Percentiles rank a stretch among this genome's conserved stretches.
These are phyloP conservation scores for Chlamydotis undulata DNA, from an alignment of 2,113 vertebrate genomes.

Conservation along the genomic window DNA sequence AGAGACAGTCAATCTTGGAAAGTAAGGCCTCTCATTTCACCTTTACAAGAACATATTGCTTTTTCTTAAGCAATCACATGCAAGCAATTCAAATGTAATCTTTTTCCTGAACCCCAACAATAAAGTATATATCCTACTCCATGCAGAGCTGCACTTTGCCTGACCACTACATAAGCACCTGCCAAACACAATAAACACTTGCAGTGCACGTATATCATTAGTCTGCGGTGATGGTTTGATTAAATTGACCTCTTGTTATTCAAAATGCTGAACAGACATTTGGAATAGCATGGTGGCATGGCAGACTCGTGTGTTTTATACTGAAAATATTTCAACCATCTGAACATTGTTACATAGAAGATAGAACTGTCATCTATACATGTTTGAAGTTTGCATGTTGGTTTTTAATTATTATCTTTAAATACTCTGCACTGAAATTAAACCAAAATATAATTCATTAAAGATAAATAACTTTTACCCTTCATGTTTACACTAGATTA, in stretches of 20 bases:
- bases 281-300: not conserved
- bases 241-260: constrained; percentile 26
- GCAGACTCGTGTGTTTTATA: not conserved
- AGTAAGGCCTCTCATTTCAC: constrained; percentile 44
- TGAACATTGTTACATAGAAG: not conserved
- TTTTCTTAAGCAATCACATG: constrained; percentile 14
- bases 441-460: not conserved
- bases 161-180: constrained; percentile 1
- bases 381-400: not conserved
- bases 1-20: constrained; percentile 6
- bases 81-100: constrained; percentile 28
- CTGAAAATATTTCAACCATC: not conserved
- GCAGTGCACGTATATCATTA: constrained; percentile 6
- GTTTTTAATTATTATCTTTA: not conserved
- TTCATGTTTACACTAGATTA: not conserved
- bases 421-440: not conserved
- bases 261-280: not conserved
- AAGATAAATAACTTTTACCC: not conserved
- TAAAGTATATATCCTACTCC: not conserved
- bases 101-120: not conserved
- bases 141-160: not conserved
- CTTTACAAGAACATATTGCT: not conserved
- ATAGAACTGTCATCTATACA: not conserved
- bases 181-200: constrained; percentile 11
- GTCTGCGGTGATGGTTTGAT: not conserved